Evolutionary conservation across 2,113 vertebrate species (phyloP).

Genomic region (Spermophilus dauricus): DNA sequence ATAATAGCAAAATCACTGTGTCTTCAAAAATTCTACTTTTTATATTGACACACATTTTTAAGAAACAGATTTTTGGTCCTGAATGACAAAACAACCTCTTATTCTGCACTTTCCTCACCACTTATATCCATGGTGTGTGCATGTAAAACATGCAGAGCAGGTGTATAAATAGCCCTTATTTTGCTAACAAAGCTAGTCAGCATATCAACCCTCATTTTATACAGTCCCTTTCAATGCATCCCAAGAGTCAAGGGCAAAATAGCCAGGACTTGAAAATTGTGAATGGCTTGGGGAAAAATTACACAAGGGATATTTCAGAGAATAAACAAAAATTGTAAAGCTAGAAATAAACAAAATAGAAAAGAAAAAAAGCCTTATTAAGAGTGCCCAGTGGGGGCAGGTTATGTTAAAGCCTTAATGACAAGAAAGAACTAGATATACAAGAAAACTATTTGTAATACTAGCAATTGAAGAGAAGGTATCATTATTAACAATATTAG

Average conservation of each 20-base stretch:
- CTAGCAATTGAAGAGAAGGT: background rate
- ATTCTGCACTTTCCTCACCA: constrained; percentile 2
- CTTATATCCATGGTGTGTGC: background rate
- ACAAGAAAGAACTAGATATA: constrained; percentile 29
- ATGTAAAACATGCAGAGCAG: constrained; percentile 61
- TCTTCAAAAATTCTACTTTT: constrained; percentile 51
- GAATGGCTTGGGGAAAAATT: constrained; percentile 73
- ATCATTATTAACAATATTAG: background rate
- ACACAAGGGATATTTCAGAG: constrained; percentile 69
- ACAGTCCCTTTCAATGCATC: constrained; percentile 36
- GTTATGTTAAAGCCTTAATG: background rate
- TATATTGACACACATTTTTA: background rate
- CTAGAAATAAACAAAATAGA: constrained; percentile 78
- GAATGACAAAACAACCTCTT: constrained; percentile 41
- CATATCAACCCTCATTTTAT: constrained; percentile 42
- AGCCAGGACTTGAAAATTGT: constrained; percentile 54
- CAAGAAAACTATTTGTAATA: constrained; percentile 22
- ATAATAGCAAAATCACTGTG: constrained; percentile 30
- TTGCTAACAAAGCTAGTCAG: constrained; percentile 70
- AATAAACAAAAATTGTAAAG: constrained; percentile 86
- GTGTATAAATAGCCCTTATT: constrained; percentile 64
- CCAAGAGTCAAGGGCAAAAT: constrained; percentile 57
- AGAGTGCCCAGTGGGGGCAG: background rate
- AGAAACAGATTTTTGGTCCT: background rate
- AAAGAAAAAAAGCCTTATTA: constrained; percentile 71